These are phyloP conservation scores for Ceratoteleas bidentatus DNA, from an alignment of 1,140 invertebrate genomes.

Conservation along the genomic window DNA sequence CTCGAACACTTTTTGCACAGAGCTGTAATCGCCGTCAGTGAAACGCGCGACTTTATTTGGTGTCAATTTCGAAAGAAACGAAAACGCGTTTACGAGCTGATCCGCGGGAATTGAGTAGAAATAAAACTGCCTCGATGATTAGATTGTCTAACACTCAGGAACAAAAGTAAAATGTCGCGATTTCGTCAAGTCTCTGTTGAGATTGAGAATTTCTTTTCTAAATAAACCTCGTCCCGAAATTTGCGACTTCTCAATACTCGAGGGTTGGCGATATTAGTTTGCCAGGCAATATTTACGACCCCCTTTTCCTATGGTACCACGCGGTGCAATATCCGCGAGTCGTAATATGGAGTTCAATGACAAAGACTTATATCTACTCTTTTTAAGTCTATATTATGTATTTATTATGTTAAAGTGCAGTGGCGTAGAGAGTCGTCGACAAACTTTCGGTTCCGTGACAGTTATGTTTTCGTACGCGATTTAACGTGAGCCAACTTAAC, in stretches of 20 bases:
- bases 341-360: slow-evolving; percentile 59
- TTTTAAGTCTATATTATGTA: slow-evolving; percentile 41
- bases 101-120: too few relatives aligned
- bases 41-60: too few relatives aligned
- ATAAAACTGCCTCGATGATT: too few relatives aligned
- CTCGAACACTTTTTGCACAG: too few relatives aligned
- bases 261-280: slow-evolving; percentile 75
- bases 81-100: too few relatives aligned
- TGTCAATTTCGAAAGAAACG: too few relatives aligned
- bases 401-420: slow-evolving; percentile 48
- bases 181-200: slow-evolving; percentile 22
- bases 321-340: slow-evolving; percentile 63
- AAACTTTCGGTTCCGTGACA: slow-evolving; percentile 41
- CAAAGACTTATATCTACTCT: slow-evolving; percentile 57
- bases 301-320: slow-evolving; percentile 56
- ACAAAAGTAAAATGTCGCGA: too few relatives aligned
- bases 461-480: slow-evolving; percentile 15
- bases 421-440: background rate
- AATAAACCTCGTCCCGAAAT: slow-evolving; percentile 68
- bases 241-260: slow-evolving; percentile 71
- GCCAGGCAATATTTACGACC: slow-evolving; percentile 73
- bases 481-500: slow-evolving; percentile 23
- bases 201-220: slow-evolving; percentile 43
- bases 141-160: too few relatives aligned
- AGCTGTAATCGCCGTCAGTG: too few relatives aligned